phyloP scores from a whole-genome alignment of 2,797 vertebrate genomes.

The Lateolabrax maculatus region DNA sequence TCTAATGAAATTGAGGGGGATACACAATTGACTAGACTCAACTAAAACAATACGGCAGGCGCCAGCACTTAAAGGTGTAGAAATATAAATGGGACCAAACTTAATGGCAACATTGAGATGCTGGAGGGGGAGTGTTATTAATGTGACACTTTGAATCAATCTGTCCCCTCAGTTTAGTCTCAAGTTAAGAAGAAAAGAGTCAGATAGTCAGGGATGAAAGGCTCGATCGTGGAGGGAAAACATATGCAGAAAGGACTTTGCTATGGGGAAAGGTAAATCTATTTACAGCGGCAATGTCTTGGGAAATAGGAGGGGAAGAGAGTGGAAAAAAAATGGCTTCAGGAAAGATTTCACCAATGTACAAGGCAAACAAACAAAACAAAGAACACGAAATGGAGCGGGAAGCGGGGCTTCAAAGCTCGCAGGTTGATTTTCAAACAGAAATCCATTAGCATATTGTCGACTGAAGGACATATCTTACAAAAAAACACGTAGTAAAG shows the following conservation, averaged over 20 bases:
- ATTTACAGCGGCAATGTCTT: slow-evolving; percentile 79
- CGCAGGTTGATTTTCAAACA: slow-evolving; percentile 70
- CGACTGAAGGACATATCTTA: slow-evolving; percentile 63
- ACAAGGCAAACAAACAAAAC: slow-evolving; percentile 74
- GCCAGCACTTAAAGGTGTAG: neutral
- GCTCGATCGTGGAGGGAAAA: slow-evolving; percentile 47
- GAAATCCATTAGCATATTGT: slow-evolving; percentile 70
- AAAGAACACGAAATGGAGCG: slow-evolving; percentile 54
- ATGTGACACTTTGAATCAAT: slow-evolving; percentile 56
- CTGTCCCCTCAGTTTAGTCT: slow-evolving; percentile 47
- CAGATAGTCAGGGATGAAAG: slow-evolving; percentile 66
- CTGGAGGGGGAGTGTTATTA: slow-evolving; percentile 36
- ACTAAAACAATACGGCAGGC: slow-evolving; percentile 9
- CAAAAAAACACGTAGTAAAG: slow-evolving; percentile 21
- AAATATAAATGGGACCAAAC: slow-evolving; percentile 40
- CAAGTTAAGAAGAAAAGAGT: slow-evolving; percentile 42
- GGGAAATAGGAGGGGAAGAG: slow-evolving; percentile 68
- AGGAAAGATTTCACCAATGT: slow-evolving; percentile 74
- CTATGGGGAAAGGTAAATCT: slow-evolving; percentile 82
- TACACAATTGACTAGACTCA: slow-evolving; percentile 14
- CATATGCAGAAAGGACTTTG: slow-evolving; percentile 70
- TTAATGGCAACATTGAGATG: slow-evolving; percentile 37
- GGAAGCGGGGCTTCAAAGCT: slow-evolving; percentile 65
- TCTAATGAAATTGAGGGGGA: slow-evolving; percentile 15
- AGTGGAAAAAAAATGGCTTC: slow-evolving; percentile 53